These are phyloP conservation scores for Bellardia pandia DNA, from an alignment of 2,888 invertebrate genomes.

Conservation along the genomic window DNA sequence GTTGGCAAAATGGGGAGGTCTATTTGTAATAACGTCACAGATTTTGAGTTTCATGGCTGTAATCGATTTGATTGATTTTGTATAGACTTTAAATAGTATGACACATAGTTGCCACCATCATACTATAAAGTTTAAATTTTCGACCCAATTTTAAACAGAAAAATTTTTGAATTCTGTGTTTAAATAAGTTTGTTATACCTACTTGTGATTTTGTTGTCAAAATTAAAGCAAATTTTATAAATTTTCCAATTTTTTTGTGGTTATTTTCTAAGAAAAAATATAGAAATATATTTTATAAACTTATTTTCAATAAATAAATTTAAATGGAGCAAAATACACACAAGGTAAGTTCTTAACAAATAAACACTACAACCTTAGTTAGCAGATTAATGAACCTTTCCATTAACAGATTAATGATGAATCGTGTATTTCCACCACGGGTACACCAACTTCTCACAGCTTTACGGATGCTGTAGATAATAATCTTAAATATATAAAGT, in stretches of 20 bases:
- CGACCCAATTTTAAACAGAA: too few relatives aligned
- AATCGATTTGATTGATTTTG: too few relatives aligned
- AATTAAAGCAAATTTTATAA: constrained; percentile 28
- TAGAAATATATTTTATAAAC: constrained; percentile 14
- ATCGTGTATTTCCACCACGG: constrained; percentile 73
- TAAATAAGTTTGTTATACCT: background rate
- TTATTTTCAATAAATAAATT: background rate
- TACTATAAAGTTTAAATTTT: too few relatives aligned
- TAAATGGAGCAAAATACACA: constrained; percentile 52
- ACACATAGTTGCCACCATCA: too few relatives aligned
- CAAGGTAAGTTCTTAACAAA: constrained; percentile 25
- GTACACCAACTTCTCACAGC: constrained; percentile 65
- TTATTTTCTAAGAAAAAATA: background rate
- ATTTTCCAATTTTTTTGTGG: constrained; percentile 18
- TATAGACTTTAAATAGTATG: too few relatives aligned
- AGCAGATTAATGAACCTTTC: background rate
- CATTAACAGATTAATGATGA: constrained; percentile 69
- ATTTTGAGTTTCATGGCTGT: too few relatives aligned
- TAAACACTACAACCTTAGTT: background rate
- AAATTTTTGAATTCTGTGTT: too few relatives aligned
- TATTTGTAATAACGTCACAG: too few relatives aligned
- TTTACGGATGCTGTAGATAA: constrained; percentile 70
- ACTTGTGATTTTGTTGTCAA: constrained; percentile 54
- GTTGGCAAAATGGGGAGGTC: too few relatives aligned
- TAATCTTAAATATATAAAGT: constrained; percentile 74